Evolutionary conservation across 2,888 invertebrate genomes (phyloP).

Genomic region (Himalopsyche anomala): DNA sequence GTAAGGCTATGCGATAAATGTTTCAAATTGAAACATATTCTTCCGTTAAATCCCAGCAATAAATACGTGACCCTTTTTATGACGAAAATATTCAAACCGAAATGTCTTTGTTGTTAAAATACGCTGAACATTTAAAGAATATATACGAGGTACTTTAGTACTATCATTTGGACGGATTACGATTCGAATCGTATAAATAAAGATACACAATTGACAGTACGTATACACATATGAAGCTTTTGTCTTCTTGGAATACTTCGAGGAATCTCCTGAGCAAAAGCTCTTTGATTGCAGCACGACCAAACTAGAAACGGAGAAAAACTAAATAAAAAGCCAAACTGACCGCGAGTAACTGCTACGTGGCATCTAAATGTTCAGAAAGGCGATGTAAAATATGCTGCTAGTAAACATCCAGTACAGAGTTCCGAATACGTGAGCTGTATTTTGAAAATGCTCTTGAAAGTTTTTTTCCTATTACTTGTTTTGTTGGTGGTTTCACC

Average conservation of each 20-base stretch:
- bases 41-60: too few species aligned
- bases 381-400: conserved; percentile 55
- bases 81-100: too few species aligned
- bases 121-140: too few species aligned
- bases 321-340: conserved; percentile 35
- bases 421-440: conserved; percentile 55
- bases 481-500: not conserved
- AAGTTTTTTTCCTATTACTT: conserved; percentile 4
- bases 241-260: not conserved
- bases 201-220: not conserved
- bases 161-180: too few species aligned
- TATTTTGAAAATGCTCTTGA: conserved; percentile 1
- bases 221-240: not conserved
- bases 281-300: conserved; percentile 42
- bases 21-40: too few species aligned
- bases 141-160: too few species aligned
- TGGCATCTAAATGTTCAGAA: conserved; percentile 42
- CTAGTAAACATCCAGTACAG: conserved; percentile 54
- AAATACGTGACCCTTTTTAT: too few species aligned
- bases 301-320: conserved; percentile 22
- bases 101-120: too few species aligned
- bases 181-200: not conserved
- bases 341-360: conserved; percentile 42
- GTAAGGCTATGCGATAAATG: too few species aligned
- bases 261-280: conserved; percentile 17